A percentile compares a stretch with the other conserved stretches of the same genome.
phyloP scores from a whole-genome alignment of 2,797 vertebrate species.

The Gambelia wislizenii region DNA sequence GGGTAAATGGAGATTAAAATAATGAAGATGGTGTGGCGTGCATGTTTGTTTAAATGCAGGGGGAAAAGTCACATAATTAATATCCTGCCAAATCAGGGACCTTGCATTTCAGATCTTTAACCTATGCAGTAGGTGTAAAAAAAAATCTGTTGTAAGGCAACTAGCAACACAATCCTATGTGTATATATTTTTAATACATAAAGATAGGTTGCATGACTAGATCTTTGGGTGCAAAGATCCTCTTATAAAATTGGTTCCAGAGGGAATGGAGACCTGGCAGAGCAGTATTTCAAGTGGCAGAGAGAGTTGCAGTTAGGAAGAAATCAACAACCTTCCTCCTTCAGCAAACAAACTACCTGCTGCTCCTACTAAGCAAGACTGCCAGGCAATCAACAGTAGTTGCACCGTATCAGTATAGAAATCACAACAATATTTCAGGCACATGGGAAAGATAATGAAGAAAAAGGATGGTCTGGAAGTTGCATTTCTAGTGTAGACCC shows the following conservation, averaged over 20 bases:
- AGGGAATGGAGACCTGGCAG: no score
- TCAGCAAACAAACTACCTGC: background rate
- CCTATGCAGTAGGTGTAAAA: constrained; percentile 58
- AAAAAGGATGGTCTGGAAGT: background rate
- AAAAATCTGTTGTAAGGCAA: constrained; percentile 76
- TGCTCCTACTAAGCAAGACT: background rate
- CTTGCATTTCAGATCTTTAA: constrained; percentile 63
- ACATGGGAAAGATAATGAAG: background rate
- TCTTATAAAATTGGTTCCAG: background rate
- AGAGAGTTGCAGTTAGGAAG: background rate
- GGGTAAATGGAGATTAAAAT: constrained; percentile 60
- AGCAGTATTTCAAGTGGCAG: background rate
- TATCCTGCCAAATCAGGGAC: constrained; percentile 75
- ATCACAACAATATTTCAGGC: background rate
- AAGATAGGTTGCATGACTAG: background rate
- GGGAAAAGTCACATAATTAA: constrained; percentile 66
- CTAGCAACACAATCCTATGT: background rate
- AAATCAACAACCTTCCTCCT: background rate
- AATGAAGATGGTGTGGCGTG: constrained; percentile 17
- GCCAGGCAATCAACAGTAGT: background rate
- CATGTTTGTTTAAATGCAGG: constrained; percentile 58
- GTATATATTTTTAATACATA: background rate
- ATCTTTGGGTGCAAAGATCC: background rate
- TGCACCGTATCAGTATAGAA: background rate
- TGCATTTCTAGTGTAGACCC: background rate